Percentiles rank a stretch among this genome's conserved stretches.
Evolutionary conservation across 2,113 vertebrate species (phyloP).

Genomic region (Hiodon alosoides): DNA sequence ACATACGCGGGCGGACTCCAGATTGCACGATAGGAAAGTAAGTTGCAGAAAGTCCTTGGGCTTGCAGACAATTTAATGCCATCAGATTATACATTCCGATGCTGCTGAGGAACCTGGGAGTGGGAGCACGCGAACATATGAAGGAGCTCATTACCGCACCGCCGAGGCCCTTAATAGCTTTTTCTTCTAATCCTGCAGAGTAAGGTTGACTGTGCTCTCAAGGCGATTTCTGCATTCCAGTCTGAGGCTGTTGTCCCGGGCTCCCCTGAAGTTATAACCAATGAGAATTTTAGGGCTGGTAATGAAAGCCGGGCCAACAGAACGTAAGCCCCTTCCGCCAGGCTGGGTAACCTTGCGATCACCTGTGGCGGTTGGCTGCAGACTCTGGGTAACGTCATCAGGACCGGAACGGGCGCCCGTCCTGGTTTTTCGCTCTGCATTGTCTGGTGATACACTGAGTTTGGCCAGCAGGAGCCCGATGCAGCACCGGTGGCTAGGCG

Average conservation of each 20-base stretch:
- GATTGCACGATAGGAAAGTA: constrained; percentile 22
- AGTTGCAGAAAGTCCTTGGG: constrained; percentile 17
- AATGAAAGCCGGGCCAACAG: constrained; percentile 45
- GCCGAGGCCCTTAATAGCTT: constrained; percentile 38
- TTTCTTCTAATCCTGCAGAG: constrained; percentile 29
- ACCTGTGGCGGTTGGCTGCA: constrained; percentile 3
- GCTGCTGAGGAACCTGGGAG: constrained; percentile 26
- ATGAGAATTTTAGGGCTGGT: constrained; percentile 51
- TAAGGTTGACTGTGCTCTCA: constrained; percentile 38
- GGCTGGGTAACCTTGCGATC: constrained; percentile 17
- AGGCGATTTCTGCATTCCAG: constrained; percentile 38
- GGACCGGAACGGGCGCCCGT: not conserved
- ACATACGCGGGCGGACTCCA: constrained; percentile 30
- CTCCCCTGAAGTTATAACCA: constrained; percentile 44
- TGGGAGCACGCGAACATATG: constrained; percentile 21
- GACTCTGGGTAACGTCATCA: not conserved
- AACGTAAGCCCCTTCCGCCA: constrained; percentile 36
- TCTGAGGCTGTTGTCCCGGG: constrained; percentile 32
- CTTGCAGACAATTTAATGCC: constrained; percentile 35
- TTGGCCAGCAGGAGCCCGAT: constrained; percentile 10
- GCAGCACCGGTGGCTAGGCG: not conserved
- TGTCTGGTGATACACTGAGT: constrained; percentile 6
- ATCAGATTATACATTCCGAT: constrained; percentile 39
- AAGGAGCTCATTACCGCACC: constrained; percentile 35
- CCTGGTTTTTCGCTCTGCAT: constrained; percentile 6